Conservation (phyloP, 2,888 invertebrate species). For the Pterostichus niger region DNA sequence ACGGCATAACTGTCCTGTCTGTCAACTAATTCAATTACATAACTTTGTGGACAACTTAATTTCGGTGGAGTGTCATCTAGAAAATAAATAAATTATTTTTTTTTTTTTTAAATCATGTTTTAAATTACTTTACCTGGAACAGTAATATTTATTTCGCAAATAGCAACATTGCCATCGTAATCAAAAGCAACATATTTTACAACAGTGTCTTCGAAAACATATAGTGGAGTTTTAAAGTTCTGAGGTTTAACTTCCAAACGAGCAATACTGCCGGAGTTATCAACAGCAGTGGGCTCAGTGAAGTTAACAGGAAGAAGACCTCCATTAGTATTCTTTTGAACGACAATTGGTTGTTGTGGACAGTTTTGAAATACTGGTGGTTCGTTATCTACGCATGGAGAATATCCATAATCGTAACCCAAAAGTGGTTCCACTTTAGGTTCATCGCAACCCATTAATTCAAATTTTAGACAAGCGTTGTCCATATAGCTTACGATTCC, state of each 20-base stretch:
- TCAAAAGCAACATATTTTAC: conserved; percentile 98
- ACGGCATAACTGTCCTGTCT: conserved; percentile 94
- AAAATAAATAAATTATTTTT: no score
- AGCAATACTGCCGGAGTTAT: conserved; percentile 97
- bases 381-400: conserved; percentile 96
- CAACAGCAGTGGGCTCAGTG: conserved; percentile 95
- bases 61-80: conserved; percentile 92
- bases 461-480: conserved; percentile 97
- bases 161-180: conserved; percentile 97
- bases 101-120: no score
- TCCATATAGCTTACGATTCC: conserved; percentile 98
- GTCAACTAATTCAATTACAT: conserved; percentile 94
- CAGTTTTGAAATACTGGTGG: conserved; percentile 98
- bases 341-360: conserved; percentile 94
- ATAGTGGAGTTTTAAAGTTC: conserved; percentile 92
- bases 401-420: conserved; percentile 95
- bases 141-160: conserved; percentile 97
- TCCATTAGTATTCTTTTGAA: conserved; percentile 92
- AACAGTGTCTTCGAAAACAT: conserved; percentile 93
- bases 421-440: conserved; percentile 89
- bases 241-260: conserved; percentile 95
- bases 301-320: conserved; percentile 95
- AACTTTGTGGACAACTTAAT: conserved; percentile 95
- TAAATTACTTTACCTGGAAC: conserved; percentile 80
- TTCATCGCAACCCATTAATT: conserved; percentile 97